Evolutionary conservation across 1,140 invertebrate genomes (phyloP), one percentile per base, ranked within the genome.

Genomic region (Drosophila busckii): DNA sequence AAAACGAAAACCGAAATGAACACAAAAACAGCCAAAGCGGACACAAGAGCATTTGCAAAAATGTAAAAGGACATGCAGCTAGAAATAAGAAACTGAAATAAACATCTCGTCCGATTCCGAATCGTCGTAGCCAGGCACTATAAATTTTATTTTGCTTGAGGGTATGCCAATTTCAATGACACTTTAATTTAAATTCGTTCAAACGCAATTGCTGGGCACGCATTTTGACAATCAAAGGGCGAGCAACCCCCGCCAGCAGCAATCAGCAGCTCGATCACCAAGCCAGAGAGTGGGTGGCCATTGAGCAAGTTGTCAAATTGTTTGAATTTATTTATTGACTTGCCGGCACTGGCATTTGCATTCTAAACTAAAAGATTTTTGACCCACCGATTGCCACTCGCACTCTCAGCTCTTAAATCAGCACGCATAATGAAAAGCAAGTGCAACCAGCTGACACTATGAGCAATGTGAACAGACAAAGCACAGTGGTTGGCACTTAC

Each of bases 291-390:
- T 35, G 45, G 55, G 50, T 54, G 5, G 20, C 63, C 73, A 78
- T 78, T 80, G 73, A 78, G 75, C 64, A 80, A 80, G 73, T 78
- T 78, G 73, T 82, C 75, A 82, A 82, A 82, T 82, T 82, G 75
- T 82, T 82, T 82, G 65, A 82, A 82, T 75, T 82, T 82, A 82
- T 82, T 82, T 82, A 80, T 80, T 82, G 75, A 82, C 75, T 75
- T 66, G 69, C 45, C 41, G 49, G 67, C 37, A 38, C 68, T n/a
- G 64, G 54, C 63, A 78, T 80, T 78, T 78, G 73, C 73, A 78
- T 78, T 73, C 75, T 75, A 78, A n/a, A 49, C 61, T 62, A 50
- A 56, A 19, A 71, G 67, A 69, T 66, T 73, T 80, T 80, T 60
- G 73, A 80, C 73, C 63, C 71, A 62, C 20, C 76, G 53, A 45